These are phyloP conservation scores for Rhagium mordax DNA, from an alignment of 2,888 invertebrate genomes.

Conservation along the genomic window DNA sequence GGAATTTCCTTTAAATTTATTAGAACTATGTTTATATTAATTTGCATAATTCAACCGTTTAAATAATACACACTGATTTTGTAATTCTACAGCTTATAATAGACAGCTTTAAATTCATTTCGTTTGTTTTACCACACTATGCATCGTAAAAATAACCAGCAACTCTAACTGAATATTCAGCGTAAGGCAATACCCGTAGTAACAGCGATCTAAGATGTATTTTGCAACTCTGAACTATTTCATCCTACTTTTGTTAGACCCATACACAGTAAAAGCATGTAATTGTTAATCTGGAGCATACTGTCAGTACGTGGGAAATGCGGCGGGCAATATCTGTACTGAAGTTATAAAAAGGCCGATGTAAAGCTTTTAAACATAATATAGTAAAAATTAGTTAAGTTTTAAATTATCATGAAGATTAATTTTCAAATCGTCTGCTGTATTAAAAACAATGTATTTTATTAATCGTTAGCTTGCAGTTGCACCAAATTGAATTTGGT, in stretches of 20 bases:
- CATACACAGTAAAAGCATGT: neutral
- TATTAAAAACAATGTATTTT: too few relatives aligned
- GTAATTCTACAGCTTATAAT: neutral
- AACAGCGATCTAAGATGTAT: neutral
- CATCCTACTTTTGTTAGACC: neutral
- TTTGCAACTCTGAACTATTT: neutral
- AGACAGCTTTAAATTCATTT: neutral
- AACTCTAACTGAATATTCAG: neutral
- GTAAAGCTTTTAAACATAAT: too few relatives aligned
- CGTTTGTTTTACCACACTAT: neutral
- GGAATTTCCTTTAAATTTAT: too few relatives aligned
- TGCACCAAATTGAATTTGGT: too few relatives aligned
- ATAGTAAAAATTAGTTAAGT: too few relatives aligned
- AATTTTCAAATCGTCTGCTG: too few relatives aligned
- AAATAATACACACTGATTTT: too few relatives aligned
- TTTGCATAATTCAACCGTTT: too few relatives aligned
- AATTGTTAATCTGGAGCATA: neutral
- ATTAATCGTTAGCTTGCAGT: too few relatives aligned
- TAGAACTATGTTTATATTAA: neutral
- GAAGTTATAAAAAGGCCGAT: neutral
- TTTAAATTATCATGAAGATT: too few relatives aligned
- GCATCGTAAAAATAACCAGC: neutral
- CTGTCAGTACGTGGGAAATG: neutral
- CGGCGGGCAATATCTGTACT: neutral
- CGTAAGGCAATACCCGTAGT: neutral